Evolutionary conservation across 2,888 invertebrate species (phyloP).

Genomic region (Ditula angustiorana): DNA sequence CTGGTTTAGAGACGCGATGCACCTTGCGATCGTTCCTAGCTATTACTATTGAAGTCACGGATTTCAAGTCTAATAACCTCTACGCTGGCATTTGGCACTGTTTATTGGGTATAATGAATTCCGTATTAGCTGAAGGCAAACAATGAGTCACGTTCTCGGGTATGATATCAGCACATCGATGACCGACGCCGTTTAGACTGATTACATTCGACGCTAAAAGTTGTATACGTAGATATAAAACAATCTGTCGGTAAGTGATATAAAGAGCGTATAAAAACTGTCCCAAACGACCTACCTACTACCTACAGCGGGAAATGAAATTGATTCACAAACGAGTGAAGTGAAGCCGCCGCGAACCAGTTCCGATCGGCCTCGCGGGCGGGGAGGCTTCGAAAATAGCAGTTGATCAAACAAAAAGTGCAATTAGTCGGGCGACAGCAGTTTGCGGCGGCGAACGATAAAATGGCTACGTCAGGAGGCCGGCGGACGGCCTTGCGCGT

Average conservation of each 20-base stretch:
- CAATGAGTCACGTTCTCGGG: constrained; percentile 32
- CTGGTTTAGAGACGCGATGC: constrained; percentile 13
- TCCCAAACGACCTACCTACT: constrained; percentile 48
- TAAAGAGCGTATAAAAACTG: constrained; percentile 46
- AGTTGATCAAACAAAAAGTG: constrained; percentile 54
- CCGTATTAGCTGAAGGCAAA: constrained; percentile 28
- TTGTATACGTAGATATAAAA: constrained; percentile 15
- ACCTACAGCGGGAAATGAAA: constrained; percentile 55
- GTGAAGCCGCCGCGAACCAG: constrained; percentile 54
- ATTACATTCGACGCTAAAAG: constrained; percentile 28
- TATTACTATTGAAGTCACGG: not conserved
- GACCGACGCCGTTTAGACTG: constrained; percentile 33
- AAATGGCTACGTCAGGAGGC: constrained; percentile 43
- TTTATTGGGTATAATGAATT: constrained; percentile 25
- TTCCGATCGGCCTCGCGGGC: constrained; percentile 48
- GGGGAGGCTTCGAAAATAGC: constrained; percentile 52
- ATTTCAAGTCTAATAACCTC: constrained; percentile 19
- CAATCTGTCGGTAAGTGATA: constrained; percentile 6
- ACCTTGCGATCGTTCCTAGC: not conserved
- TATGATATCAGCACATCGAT: constrained; percentile 36
- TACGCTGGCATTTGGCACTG: constrained; percentile 4
- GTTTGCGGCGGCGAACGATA: constrained; percentile 44
- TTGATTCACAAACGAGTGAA: constrained; percentile 55
- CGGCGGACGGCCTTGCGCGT: constrained; percentile 52
- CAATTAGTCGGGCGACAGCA: constrained; percentile 51